These are phyloP conservation scores for Dryobotodes eremita DNA, from an alignment of 2,888 invertebrate genomes.

Conservation along the genomic window DNA sequence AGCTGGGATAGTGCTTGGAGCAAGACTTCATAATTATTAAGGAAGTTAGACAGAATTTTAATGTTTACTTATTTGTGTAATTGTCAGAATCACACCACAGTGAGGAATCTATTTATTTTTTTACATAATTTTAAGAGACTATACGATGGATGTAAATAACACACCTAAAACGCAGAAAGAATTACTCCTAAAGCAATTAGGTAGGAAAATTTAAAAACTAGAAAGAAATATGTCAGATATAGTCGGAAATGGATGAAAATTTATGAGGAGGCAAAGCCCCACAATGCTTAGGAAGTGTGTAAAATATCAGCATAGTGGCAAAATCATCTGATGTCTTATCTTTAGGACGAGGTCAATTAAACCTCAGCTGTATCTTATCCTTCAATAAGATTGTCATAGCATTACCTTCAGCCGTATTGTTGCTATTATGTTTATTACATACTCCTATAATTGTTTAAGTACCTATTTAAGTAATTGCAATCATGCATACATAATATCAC, in stretches of 20 bases:
- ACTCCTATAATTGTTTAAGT: constrained; percentile 13
- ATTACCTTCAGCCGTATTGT: not conserved
- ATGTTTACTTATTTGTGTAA: not conserved
- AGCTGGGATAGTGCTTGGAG: constrained; percentile 23
- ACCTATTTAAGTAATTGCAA: constrained; percentile 10
- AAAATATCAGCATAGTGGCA: not conserved
- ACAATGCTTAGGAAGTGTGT: not conserved
- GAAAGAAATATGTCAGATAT: too few species aligned
- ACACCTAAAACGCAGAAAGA: not conserved
- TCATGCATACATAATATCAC: constrained; percentile 7
- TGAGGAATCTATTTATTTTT: not conserved
- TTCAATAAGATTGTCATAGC: not conserved
- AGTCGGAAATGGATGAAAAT: not conserved
- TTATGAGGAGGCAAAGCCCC: not conserved
- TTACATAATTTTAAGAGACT: not conserved
- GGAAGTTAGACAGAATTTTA: not conserved
- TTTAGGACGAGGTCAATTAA: not conserved
- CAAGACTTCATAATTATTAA: constrained; percentile 6
- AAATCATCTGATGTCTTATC: not conserved
- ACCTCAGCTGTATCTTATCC: not conserved
- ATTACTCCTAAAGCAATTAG: not conserved
- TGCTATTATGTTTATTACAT: not conserved
- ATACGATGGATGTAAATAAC: too few species aligned
- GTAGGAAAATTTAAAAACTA: not conserved
- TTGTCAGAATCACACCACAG: not conserved